These are phyloP conservation scores for Tigriopus californicus DNA, from an alignment of 2,888 invertebrate species.

Conservation along the genomic window DNA sequence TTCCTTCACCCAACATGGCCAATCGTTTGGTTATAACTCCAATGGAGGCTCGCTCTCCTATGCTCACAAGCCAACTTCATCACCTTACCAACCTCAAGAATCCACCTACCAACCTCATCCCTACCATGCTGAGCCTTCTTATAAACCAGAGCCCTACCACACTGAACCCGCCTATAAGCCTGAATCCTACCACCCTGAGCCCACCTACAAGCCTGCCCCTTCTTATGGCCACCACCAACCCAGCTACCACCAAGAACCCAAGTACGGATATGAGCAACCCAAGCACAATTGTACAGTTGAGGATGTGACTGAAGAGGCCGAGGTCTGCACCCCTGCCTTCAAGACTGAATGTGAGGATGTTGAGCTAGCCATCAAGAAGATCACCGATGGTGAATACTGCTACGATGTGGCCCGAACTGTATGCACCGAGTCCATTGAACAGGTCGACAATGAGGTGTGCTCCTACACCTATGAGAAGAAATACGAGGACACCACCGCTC, in stretches of 20 bases:
- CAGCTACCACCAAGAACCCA: constrained; percentile 9
- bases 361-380: constrained; percentile 3
- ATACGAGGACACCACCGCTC: constrained; percentile 10
- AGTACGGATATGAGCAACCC: constrained; percentile 13
- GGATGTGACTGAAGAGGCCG: constrained; percentile 9
- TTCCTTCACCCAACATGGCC: not conserved
- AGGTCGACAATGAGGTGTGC: constrained; percentile 9
- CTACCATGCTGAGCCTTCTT: not conserved
- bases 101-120: not conserved
- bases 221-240: constrained; percentile 5
- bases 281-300: constrained; percentile 14
- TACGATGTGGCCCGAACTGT: constrained; percentile 6
- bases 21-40: not conserved
- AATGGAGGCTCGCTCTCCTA: not conserved
- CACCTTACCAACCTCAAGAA: not conserved
- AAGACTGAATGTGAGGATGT: constrained; percentile 5
- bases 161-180: constrained; percentile 4
- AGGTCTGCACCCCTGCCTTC: constrained; percentile 12
- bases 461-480: constrained; percentile 10
- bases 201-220: not conserved
- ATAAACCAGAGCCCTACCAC: not conserved
- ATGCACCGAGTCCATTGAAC: constrained; percentile 15
- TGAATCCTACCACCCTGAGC: not conserved
- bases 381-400: constrained; percentile 11
- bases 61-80: not conserved